Base-by-base conservation (phyloP, 2,113 vertebrate species). In the Cyanoderma ruficeps region DNA sequence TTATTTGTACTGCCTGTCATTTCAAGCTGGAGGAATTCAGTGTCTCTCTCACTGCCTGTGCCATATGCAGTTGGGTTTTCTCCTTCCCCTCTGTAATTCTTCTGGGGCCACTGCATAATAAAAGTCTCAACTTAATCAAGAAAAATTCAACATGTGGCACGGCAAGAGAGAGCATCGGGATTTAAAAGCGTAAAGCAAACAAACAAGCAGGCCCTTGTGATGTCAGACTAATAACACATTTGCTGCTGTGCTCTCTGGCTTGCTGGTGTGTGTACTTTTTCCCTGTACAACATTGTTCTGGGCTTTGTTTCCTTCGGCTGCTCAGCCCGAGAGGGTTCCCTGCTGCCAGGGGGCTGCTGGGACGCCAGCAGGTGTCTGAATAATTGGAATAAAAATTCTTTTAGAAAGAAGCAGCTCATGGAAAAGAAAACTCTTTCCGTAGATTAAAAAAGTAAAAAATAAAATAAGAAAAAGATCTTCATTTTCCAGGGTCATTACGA, bases 121-220 rank as follows among this genome's bases (percentile, higher is more conserved):
- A 94, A 97, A 97, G 94, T 97, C 93, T 91, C 87, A 94, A 94
- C 93, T 96, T 91, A 94, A 94, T 97, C 97, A 97, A 91, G 94
- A 93, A 91, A 94, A 96, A 94, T 83, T 90, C 89, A 94, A 95
- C 93, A 91, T 90, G 91, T 94, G 83, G 70, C 94, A 89, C 17
- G 55, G 89, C 70, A 88, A 97, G 91, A 85, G 72, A 87, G 92
- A 95, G 70, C 75, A 1, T 63, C 46, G 60, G 83, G 94, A 78
- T 90, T 72, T 44, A 61, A 93, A 94, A 96, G 94, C 68, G 41
- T 85, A 71, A 95, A 94, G 83, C 84, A 97, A 97, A 96, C 91
- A 97, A 93, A 83, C 86, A 97, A 95, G 92, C 83, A 92, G 92
- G 63, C 92, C 87, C 90, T 94, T 93, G 94, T 93, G 75, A 39